These are phyloP conservation scores for Drosophila melanosoma DNA, from an alignment of 2,888 invertebrate genomes.

Conservation along the genomic window DNA sequence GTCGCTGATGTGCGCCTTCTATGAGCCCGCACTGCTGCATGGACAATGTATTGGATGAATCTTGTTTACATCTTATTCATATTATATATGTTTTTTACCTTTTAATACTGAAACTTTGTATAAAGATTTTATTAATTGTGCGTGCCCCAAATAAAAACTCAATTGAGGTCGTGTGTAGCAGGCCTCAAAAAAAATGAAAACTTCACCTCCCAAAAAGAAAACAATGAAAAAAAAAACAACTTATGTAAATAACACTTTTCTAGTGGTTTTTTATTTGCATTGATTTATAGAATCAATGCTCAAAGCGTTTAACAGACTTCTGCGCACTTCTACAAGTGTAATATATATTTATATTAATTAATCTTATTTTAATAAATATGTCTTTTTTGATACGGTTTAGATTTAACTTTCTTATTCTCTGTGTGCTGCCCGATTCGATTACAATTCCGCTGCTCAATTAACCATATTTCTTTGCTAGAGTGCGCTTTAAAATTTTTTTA, in stretches of 20 bases:
- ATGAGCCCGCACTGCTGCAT: conserved; percentile 91
- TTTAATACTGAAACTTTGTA: conserved; percentile 57
- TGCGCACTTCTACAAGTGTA: conserved; percentile 74
- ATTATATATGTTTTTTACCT: conserved; percentile 15
- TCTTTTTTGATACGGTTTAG: background rate
- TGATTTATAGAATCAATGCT: conserved; percentile 31
- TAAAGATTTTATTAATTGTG: conserved; percentile 62
- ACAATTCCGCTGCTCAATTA: conserved; percentile 1
- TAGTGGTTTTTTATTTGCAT: conserved; percentile 38
- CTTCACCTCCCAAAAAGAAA: background rate
- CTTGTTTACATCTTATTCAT: conserved; percentile 45
- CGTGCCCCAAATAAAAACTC: conserved; percentile 59
- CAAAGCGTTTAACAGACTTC: conserved; percentile 52
- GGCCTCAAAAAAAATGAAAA: conserved; percentile 38
- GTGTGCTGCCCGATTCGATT: conserved; percentile 16
- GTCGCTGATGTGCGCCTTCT: conserved; percentile 91
- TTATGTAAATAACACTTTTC: conserved; percentile 73
- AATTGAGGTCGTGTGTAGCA: conserved; percentile 66
- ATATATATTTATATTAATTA: conserved; percentile 41
- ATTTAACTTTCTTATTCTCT: conserved; percentile 23
- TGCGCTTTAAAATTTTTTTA: conserved; percentile 2
- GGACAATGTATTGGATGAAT: conserved; percentile 91
- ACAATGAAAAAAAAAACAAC: conserved; percentile 25
- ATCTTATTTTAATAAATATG: background rate
- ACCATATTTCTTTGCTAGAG: conserved; percentile 21